Conservation (phyloP, 2,797 vertebrate species). For the Eulemur albifrons region DNA sequence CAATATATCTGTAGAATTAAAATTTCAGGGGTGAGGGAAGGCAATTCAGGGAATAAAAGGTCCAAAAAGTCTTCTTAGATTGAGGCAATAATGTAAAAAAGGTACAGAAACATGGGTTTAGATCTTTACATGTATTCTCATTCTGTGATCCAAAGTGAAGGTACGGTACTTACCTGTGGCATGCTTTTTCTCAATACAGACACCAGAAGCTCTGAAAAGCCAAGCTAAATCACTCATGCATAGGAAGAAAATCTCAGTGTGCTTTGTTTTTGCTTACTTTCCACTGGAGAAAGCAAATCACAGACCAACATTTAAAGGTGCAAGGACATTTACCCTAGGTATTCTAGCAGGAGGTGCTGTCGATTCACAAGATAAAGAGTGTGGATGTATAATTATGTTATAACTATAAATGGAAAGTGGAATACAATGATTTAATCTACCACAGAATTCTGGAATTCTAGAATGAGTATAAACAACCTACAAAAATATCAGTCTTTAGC, state of each 20-base stretch:
- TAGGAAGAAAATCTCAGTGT: not conserved
- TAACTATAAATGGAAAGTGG: not conserved
- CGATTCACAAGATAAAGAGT: not conserved
- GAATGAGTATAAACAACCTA: not conserved
- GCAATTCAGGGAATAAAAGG: not conserved
- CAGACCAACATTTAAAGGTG: not conserved
- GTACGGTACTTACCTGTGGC: accelerated
- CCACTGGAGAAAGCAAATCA: not conserved
- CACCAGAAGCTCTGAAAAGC: not conserved
- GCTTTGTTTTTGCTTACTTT: not conserved
- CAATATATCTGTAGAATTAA: not conserved
- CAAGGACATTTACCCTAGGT: not conserved
- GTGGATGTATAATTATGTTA: not conserved
- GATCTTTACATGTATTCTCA: not conserved
- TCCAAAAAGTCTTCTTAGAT: not conserved
- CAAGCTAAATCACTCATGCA: not conserved
- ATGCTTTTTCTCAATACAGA: not conserved
- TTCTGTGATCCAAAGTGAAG: not conserved
- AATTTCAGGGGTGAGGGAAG: not conserved
- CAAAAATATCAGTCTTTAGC: not conserved
- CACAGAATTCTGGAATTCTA: not conserved
- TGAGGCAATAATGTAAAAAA: not conserved
- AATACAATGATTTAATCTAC: not conserved
- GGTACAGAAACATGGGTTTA: not conserved
- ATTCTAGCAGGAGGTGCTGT: not conserved